A percentile compares a stretch with the other conserved stretches of the same genome.
Conservation (phyloP, 1,140 invertebrate species). For the Drosophila repletoides region DNA sequence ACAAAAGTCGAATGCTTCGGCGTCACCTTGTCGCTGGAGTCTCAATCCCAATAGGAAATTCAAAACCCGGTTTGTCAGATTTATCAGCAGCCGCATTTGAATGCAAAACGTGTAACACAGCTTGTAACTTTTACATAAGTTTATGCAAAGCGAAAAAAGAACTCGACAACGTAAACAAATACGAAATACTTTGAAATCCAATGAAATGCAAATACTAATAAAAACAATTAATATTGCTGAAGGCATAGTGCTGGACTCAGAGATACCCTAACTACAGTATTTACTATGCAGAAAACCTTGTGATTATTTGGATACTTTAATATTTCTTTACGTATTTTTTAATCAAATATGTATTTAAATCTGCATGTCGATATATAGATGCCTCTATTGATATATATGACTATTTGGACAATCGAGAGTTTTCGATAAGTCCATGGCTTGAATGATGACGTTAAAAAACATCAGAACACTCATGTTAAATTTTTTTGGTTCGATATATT, state of each 20-base stretch:
- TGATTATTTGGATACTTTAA: too few species aligned
- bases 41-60: slow-evolving; percentile 54
- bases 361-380: too few species aligned
- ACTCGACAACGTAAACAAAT: slow-evolving; percentile 52
- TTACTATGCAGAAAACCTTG: too few species aligned
- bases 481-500: too few species aligned
- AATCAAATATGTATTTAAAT: too few species aligned
- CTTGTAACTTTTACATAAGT: slow-evolving; percentile 67
- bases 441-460: too few species aligned
- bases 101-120: slow-evolving; percentile 69
- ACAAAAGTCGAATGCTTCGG: slow-evolving; percentile 42
- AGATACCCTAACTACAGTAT: neutral
- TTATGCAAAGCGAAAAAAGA: slow-evolving; percentile 28
- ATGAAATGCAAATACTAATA: slow-evolving; percentile 33
- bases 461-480: too few species aligned
- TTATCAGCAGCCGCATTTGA: slow-evolving; percentile 54
- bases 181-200: slow-evolving; percentile 44
- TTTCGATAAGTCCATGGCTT: too few species aligned
- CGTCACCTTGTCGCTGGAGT: slow-evolving; percentile 63
- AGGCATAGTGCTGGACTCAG: neutral
- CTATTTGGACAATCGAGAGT: too few species aligned
- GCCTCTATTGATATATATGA: too few species aligned
- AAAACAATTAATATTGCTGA: slow-evolving; percentile 1
- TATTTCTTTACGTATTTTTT: too few species aligned
- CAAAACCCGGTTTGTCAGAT: slow-evolving; percentile 62